phyloP scores from a whole-genome alignment of 1,140 invertebrate genomes.

The Caenorhabditis tropicalis region DNA sequence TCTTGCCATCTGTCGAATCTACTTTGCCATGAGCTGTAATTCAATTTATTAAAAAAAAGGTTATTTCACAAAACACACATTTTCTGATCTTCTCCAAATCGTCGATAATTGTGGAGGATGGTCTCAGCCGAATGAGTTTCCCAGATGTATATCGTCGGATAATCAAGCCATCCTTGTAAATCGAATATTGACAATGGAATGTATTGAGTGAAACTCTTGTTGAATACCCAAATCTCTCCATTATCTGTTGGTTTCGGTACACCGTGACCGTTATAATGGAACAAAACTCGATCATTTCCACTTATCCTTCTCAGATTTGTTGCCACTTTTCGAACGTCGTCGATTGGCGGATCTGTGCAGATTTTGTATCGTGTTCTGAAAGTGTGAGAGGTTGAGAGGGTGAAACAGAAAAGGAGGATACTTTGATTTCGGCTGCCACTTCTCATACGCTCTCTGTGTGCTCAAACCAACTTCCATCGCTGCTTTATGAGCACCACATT shows the following conservation, averaged over 20 bases:
- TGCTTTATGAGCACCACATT: conserved; percentile 88
- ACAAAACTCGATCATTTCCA: conserved; percentile 96
- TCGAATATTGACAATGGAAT: conserved; percentile 98
- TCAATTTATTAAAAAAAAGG: neutral
- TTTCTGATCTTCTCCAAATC: conserved; percentile 66
- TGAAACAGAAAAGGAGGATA: too few relatives aligned
- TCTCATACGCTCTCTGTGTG: conserved; percentile 89
- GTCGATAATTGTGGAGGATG: conserved; percentile 73
- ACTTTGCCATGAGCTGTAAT: neutral
- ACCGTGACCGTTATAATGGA: conserved; percentile 99
- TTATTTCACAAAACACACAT: conserved; percentile 10
- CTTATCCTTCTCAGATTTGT: conserved; percentile 92
- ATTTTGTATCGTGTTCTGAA: conserved; percentile 82
- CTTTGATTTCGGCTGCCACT: conserved; percentile 92
- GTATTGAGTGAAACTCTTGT: conserved; percentile 87
- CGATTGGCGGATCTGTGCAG: conserved; percentile 92
- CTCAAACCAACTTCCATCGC: conserved; percentile 88
- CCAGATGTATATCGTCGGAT: conserved; percentile 97
- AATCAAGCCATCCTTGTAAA: conserved; percentile 97
- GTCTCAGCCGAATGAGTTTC: conserved; percentile 98
- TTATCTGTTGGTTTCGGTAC: conserved; percentile 96
- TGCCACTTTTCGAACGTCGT: conserved; percentile 96
- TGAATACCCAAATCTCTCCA: conserved; percentile 99
- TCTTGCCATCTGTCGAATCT: conserved; percentile 37
- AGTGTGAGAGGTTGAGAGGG: too few relatives aligned